Base-by-base conservation (phyloP, 1,140 invertebrate genomes). In the Asobara japonica region DNA sequence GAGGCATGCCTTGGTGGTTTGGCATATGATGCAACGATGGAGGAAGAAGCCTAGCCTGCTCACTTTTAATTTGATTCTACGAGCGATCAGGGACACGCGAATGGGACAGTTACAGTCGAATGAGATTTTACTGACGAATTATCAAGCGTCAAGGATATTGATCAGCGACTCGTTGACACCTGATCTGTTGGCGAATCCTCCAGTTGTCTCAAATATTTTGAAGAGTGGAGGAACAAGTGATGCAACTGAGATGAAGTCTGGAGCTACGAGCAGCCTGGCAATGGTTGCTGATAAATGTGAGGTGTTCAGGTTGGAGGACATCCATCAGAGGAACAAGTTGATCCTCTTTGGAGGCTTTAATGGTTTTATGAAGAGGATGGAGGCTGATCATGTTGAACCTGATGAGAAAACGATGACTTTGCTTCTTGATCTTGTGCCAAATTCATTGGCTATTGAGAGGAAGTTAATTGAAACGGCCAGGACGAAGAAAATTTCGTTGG, bases 11-110 rank as follows among this genome's bases (percentile, higher is more conserved):
- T 81, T 98, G 29, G 80, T 92, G 67, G 91, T 96, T n/a, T 97
- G 95, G 95, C 90, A 93, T 60, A 92, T 94, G 86, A 93, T 98
- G 92, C 80, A 90, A 30, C 78, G 88, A 67, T 86, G 89, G 74
- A 89, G 87, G 56, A 87, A 96, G 4, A 89, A 84, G 64, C 94
- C 95, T 1, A 90, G 90, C 79, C 83, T 94, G 71, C 92, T 89
- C 74, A 91, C 90, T 6, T 98, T 94, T 78, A 97, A 97, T 90
- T 87, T 97, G 22, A 85, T 98, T 76, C 79, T 98, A 4, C 88
- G 92, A 76, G 91, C 91, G 81, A 90, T 92, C 0, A 90, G 93
- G 75, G 95, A 97, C 78, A 96, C 95, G 86, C 89, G 91, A 56
- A 87, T 96, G 73, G 95, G 94, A 0, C 87, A 91, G 79, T 79